Base-by-base conservation (phyloP, 2,113 vertebrate species). In the Sturnus vulgaris region DNA sequence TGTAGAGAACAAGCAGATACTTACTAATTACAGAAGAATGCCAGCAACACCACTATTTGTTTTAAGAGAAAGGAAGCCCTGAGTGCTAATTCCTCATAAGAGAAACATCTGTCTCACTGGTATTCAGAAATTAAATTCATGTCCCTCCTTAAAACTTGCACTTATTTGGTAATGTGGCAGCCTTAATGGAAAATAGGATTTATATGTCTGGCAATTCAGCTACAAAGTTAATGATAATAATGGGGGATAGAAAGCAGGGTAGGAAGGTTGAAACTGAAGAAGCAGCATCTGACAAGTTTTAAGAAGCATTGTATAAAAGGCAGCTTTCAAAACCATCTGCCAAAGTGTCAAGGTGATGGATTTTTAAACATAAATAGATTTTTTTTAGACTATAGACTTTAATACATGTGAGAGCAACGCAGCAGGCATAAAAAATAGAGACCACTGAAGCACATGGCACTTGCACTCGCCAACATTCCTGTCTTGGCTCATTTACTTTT, bases 71-170 rank as follows among this genome's bases (percentile, higher is more conserved):
- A 92, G 75, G 60, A 90, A 94, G 71, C 30, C 50, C 28, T 4
- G 5, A 80, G 44, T 78, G 82, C 31, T 96, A 86, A 95, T 90
- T 92, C 85, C 79, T 94, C 5, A 0, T 90, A 94, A 90, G 25
- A 97, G 39, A 94, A 97, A 80, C 90, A 94, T 70, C 87, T 96
- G 84, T 83, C 92, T 94, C 50, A 15, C 82, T 92, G 56, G 73
- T 79, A 69, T 69, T 88, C 6, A 2, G 76, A 88, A 93, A 83
- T 96, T 95, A 95, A 95, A 88, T 75, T 78, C 72, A 60, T 40
- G 20, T 78, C 84, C 44, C 33, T 94, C 33, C 42, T 91, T 92
- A 76, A 83, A 88, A 92, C 68, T 64, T 96, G 71, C 57, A 86
- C 85, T 93, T 94, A 88, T 86, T 95, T 93, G 68, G 94, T 88